Conservation (phyloP, 2,888 invertebrate genomes). For the Amphipoea lucens region DNA sequence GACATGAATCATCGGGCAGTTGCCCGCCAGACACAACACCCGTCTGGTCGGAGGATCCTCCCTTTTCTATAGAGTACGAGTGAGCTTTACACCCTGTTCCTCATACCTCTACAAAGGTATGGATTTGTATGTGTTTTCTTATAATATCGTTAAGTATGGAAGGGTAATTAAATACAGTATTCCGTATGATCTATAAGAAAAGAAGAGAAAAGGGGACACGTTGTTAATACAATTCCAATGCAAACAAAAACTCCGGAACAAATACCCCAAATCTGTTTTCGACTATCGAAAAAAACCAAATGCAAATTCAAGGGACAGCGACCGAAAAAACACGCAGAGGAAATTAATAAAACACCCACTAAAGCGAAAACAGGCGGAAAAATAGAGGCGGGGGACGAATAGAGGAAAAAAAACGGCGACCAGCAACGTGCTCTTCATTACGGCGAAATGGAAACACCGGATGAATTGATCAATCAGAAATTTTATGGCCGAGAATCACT, state of each 20-base stretch:
- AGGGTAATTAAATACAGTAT: background rate
- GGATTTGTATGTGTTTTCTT: background rate
- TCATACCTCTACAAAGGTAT: background rate
- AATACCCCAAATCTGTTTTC: slow-evolving; percentile 79
- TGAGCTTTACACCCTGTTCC: too few relatives aligned
- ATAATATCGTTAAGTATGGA: background rate
- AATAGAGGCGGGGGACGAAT: slow-evolving; percentile 81
- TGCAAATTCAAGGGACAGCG: slow-evolving; percentile 68
- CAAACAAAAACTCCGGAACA: slow-evolving; percentile 40
- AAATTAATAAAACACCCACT: slow-evolving; percentile 89
- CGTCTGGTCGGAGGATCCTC: too few relatives aligned
- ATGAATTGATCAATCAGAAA: slow-evolving; percentile 91
- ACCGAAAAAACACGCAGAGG: slow-evolving; percentile 74
- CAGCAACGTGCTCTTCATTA: slow-evolving; percentile 88
- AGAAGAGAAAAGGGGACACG: background rate
- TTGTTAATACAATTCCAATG: slow-evolving; percentile 33
- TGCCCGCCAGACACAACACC: too few relatives aligned
- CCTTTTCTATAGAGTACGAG: too few relatives aligned
- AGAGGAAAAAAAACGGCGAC: slow-evolving; percentile 78
- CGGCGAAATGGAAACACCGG: slow-evolving; percentile 85
- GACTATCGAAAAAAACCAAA: slow-evolving; percentile 74
- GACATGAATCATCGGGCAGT: too few relatives aligned
- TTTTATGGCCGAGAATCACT: slow-evolving; percentile 90
- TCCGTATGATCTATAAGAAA: background rate
- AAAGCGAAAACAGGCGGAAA: slow-evolving; percentile 89